A percentile compares a stretch with the other conserved stretches of the same genome.
Evolutionary conservation across 2,113 vertebrate genomes (phyloP).

Genomic region (Orientallactaga bullata): DNA sequence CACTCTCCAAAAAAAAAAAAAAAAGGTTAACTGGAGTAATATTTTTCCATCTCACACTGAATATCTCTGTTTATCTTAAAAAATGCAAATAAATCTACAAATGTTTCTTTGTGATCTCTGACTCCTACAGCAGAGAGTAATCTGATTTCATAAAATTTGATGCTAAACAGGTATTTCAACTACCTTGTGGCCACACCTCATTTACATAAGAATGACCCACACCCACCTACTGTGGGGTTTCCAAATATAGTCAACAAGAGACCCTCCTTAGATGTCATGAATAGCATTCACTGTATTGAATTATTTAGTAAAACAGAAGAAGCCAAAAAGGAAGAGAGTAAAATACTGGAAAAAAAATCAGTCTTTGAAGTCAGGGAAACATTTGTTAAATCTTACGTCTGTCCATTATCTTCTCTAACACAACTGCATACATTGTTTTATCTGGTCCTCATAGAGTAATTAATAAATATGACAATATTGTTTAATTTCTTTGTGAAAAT

Average conservation of each 20-base stretch:
- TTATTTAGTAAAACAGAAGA: not conserved
- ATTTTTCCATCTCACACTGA: not conserved
- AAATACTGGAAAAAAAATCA: not conserved
- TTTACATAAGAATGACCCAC: not conserved
- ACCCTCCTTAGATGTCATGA: not conserved
- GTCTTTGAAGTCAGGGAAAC: not conserved
- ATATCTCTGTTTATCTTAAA: not conserved
- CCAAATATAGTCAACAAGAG: not conserved
- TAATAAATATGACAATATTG: not conserved
- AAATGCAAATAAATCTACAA: not conserved
- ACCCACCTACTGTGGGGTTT: no score
- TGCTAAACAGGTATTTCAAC: not conserved
- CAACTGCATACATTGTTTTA: not conserved
- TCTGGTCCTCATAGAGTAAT: not conserved
- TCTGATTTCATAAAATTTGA: not conserved
- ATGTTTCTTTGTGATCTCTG: not conserved
- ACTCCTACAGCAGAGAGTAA: rapidly evolving
- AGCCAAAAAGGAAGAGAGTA: not conserved
- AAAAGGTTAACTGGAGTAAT: no score
- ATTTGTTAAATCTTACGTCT: not conserved
- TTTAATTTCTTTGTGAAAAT: not conserved
- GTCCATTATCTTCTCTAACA: not conserved
- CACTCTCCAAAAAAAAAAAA: no score
- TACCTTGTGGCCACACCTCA: rapidly evolving
- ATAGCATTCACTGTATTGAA: not conserved